A percentile compares a stretch with the other conserved stretches of the same genome.
phyloP scores from a whole-genome alignment of 2,888 invertebrate genomes.

The Trichacis sp. region DNA sequence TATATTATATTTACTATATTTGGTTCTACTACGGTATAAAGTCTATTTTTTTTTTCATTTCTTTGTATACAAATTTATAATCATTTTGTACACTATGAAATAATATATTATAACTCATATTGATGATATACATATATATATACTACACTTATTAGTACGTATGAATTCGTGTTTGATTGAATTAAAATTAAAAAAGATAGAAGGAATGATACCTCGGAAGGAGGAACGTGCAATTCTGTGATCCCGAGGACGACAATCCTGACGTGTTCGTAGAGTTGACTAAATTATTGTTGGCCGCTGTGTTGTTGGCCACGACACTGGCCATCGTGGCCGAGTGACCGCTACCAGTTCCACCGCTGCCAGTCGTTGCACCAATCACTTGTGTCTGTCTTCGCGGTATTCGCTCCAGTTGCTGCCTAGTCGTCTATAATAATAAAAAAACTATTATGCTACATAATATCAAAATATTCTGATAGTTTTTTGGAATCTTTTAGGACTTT shows the following conservation, averaged over 20 bases:
- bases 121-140: no score
- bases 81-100: no score
- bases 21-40: no score
- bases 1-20: no score
- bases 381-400: conserved; percentile 86
- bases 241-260: conserved; percentile 62
- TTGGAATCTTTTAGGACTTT: no score
- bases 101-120: no score
- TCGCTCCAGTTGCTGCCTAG: conserved; percentile 89
- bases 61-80: no score
- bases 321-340: conserved; percentile 65
- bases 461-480: conserved; percentile 12
- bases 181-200: no score
- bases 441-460: neutral
- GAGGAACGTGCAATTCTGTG: conserved; percentile 66
- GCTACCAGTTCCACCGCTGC: conserved; percentile 64
- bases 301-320: conserved; percentile 61
- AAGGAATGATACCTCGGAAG: conserved; percentile 60
- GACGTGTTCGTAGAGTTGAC: conserved; percentile 51
- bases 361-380: conserved; percentile 67
- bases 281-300: conserved; percentile 64
- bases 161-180: no score
- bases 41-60: no score
- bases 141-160: no score
- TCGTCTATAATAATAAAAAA: conserved; percentile 72